phyloP scores from a whole-genome alignment of 2,888 invertebrate species.

The Mythimna loreyi region DNA sequence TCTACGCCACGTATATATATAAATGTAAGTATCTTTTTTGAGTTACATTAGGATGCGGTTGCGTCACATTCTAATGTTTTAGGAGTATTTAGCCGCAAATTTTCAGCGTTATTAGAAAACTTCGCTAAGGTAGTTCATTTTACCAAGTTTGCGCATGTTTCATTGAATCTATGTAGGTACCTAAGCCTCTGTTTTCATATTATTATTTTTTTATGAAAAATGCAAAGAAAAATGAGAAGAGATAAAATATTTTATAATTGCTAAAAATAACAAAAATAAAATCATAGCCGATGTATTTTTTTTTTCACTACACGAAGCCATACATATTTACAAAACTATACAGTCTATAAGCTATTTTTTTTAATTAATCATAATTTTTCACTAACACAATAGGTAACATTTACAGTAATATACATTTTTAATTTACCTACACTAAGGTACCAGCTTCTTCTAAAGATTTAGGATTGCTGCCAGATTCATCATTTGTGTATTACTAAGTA shows the following conservation, averaged over 20 bases:
- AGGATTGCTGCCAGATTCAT: conserved; percentile 21
- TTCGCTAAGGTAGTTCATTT: too few species aligned
- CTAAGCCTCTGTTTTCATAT: too few species aligned
- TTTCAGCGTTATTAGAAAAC: too few species aligned
- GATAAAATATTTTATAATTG: conserved; percentile 32
- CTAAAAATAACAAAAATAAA: conserved; percentile 39
- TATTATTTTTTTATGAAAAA: conserved; percentile 21
- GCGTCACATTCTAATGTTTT: too few species aligned
- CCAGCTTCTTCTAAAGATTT: conserved; percentile 12
- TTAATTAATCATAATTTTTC: conserved; percentile 32
- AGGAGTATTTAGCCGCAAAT: too few species aligned
- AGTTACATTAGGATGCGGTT: too few species aligned
- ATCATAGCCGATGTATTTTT: conserved; percentile 34
- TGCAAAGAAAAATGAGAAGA: conserved; percentile 8
- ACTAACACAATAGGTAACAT: conserved; percentile 36
- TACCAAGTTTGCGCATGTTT: too few species aligned
- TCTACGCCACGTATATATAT: too few species aligned
- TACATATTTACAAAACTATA: conserved; percentile 49
- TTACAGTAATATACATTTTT: conserved; percentile 35
- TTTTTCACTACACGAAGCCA: conserved; percentile 31
- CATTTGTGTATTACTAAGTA: background rate
- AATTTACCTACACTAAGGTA: conserved; percentile 49
- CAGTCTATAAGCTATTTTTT: conserved; percentile 43
- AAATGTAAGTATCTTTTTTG: too few species aligned
- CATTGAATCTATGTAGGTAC: too few species aligned